Conservation (phyloP, 1,140 invertebrate genomes). For the Latrodectus geometricus region DNA sequence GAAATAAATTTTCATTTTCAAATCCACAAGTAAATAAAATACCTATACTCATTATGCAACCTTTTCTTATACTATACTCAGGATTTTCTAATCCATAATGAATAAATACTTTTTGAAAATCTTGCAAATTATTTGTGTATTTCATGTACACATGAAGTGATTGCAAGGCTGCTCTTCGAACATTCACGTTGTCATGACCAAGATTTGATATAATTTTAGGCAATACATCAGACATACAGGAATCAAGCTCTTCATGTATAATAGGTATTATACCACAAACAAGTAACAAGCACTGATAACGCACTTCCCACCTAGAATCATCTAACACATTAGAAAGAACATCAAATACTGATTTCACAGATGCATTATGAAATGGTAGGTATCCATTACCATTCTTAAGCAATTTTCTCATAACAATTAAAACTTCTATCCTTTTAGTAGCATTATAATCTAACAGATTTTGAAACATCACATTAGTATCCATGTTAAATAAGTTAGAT, state of each 20-base stretch:
- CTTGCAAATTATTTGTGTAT: constrained; percentile 64
- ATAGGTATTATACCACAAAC: constrained; percentile 43
- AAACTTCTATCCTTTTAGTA: constrained; percentile 49
- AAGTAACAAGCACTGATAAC: constrained; percentile 61
- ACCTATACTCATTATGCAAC: constrained; percentile 61
- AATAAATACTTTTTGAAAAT: constrained; percentile 63
- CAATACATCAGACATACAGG: constrained; percentile 42
- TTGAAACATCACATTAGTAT: constrained; percentile 56
- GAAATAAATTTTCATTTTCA: constrained; percentile 63
- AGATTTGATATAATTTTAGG: constrained; percentile 57
- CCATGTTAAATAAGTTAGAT: constrained; percentile 40
- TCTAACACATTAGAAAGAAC: constrained; percentile 49
- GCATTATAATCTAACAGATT: constrained; percentile 58
- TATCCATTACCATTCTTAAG: constrained; percentile 28
- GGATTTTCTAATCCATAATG: constrained; percentile 62
- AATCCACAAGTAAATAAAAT: constrained; percentile 64
- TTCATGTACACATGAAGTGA: constrained; percentile 63
- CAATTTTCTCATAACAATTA: constrained; percentile 50
- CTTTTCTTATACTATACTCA: constrained; percentile 61
- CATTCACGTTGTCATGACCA: constrained; percentile 62
- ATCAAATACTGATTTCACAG: constrained; percentile 39
- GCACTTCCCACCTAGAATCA: constrained; percentile 60
- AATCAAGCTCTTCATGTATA: constrained; percentile 45
- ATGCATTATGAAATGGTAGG: constrained; percentile 30
- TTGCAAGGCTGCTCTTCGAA: constrained; percentile 56